Conservation (phyloP, 1,140 invertebrate species). For the Hylaeus anthracinus region DNA sequence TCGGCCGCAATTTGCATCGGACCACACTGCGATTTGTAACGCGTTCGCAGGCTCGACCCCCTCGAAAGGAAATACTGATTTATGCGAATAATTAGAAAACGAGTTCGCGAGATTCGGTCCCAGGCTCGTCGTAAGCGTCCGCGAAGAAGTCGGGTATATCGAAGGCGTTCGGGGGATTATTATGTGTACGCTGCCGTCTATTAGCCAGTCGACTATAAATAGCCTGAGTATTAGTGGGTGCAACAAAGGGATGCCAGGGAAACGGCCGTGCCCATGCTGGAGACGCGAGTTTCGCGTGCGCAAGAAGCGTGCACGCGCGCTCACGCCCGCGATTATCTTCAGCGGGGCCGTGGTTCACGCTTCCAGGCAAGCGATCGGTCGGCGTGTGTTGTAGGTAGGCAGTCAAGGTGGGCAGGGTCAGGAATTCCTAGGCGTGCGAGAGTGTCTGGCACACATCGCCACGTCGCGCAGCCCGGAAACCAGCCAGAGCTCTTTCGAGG, state of each 20-base stretch:
- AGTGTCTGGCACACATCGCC: constrained; percentile 70
- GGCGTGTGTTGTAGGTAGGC: constrained; percentile 51
- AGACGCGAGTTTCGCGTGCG: constrained; percentile 53
- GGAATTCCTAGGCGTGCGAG: constrained; percentile 74
- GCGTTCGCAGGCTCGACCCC: constrained; percentile 11
- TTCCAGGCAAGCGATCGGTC: constrained; percentile 51
- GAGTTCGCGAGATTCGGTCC: background rate
- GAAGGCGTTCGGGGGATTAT: constrained; percentile 35
- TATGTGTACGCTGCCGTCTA: constrained; percentile 22
- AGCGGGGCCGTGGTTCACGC: constrained; percentile 43
- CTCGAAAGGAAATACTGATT: constrained; percentile 10
- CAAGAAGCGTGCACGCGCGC: constrained; percentile 45
- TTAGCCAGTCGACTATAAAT: constrained; percentile 62
- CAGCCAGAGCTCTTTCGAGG: constrained; percentile 71
- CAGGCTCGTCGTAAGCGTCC: background rate
- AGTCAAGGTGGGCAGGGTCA: constrained; percentile 75
- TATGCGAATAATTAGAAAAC: constrained; percentile 44
- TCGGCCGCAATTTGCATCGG: constrained; percentile 37
- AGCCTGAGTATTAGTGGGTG: constrained; percentile 60
- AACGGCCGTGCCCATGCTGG: constrained; percentile 62
- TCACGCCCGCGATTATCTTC: constrained; percentile 67
- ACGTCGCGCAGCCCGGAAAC: constrained; percentile 69
- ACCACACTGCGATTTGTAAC: constrained; percentile 33
- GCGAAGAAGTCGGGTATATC: background rate
- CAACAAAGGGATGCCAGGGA: constrained; percentile 72